Base-by-base conservation (phyloP, 2,797 vertebrate species). In the Falco berigora region DNA sequence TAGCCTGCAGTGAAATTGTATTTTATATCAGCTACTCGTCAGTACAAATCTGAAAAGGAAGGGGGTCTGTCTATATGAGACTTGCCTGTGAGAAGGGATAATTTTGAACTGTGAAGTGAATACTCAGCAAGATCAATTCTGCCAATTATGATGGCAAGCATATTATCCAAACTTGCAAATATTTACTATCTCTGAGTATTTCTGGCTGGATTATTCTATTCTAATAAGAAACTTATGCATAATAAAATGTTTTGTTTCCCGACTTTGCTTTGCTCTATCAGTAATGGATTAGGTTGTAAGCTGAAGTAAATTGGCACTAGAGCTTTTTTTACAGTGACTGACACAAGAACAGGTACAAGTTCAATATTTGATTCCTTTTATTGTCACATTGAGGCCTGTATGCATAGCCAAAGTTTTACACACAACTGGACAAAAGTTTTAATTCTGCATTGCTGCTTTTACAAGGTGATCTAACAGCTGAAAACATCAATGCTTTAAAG, bases 401-500 rank as follows among this genome's bases (percentile, higher is more conserved):
- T 34, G 12, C 32, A 30, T 8, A 63, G 47, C 4, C 32, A 55
- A 62, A 53, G 71, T 67, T 93, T 82, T 76, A n/a, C 34, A 69
- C 20, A 36, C 14, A 86, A n/a, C 28, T 19, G 49, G 80, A 77
- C 53, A 56, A 10, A 3, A 77, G 75, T 62, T 96, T 63, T n/a
- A 88, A 88, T 78, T 88, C 36, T 86, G 44, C 25, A 38, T 46
- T 75, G 80, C 42, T 90, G 56, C 19, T 69, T 71, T 88, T 88
- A 63, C 71, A 90, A 94, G 66, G 83, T 92, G 92, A 88, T 93
- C 79, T 86, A 92, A 95, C 42, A 44, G 30, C 82, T 93, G 72
- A 87, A 85, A 96, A 88, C 77, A 76, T 95, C 38, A 90, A 17
- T 89, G 25, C 53, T 90, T 81, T 82, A 50, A 96, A 79, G 58